Evolutionary conservation across 2,888 invertebrate species (phyloP).

Genomic region (Tanypteryx hageni): DNA sequence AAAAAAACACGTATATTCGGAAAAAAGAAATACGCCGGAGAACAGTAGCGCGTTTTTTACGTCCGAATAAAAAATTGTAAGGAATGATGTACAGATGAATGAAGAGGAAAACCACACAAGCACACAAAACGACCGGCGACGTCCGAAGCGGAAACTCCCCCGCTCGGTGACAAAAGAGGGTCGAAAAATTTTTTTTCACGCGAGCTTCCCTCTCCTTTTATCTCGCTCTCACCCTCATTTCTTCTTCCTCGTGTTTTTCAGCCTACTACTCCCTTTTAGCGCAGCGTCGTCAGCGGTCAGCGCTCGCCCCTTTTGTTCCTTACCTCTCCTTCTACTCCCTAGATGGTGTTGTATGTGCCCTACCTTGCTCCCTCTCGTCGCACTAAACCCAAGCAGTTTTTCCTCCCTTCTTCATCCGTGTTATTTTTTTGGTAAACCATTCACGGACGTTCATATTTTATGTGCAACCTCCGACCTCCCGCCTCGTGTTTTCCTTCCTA

Average conservation of each 20-base stretch:
- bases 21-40: background rate
- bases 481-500: background rate
- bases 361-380: background rate
- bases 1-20: background rate
- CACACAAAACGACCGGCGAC: background rate
- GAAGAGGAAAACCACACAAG: background rate
- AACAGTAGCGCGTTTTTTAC: background rate
- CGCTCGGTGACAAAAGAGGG: conserved; percentile 7
- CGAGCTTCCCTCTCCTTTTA: background rate
- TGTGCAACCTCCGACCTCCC: conserved; percentile 8
- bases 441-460: conserved; percentile 21
- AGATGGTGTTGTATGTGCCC: conserved; percentile 43
- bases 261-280: background rate
- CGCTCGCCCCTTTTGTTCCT: conserved; percentile 20
- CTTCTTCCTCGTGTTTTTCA: background rate
- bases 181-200: background rate
- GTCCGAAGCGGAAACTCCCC: conserved; percentile 31
- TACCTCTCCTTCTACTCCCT: conserved; percentile 28
- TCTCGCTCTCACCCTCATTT: background rate
- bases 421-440: background rate
- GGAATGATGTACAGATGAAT: background rate
- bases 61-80: background rate
- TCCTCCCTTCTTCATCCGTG: background rate
- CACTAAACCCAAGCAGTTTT: background rate
- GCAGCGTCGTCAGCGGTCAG: background rate